Base-by-base conservation (phyloP, 2,113 vertebrate genomes). In the Chaenocephalus aceratus region DNA sequence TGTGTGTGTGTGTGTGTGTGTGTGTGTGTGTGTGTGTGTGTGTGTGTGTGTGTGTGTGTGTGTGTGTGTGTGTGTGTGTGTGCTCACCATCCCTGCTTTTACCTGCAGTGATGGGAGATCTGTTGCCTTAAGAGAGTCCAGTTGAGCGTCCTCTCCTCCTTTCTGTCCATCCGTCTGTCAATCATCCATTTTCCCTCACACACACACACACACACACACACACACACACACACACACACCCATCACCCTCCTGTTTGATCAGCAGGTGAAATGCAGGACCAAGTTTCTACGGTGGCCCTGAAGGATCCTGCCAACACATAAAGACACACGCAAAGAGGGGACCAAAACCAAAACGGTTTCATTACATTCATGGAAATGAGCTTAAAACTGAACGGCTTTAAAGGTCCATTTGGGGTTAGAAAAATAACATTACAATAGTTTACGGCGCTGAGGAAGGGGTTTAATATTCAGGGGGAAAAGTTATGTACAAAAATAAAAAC, bases 51-150 rank as follows among this genome's bases (percentile, higher is more conserved):
- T n/a, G 21, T 21, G 34, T 45, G 60, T 63, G n/a, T 44, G 26
- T 1, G 26, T 49, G 14, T 65, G 64, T 51, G 26, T 26, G 26
- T 2, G 70, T 70, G 83, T 65, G 59, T 26, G 60, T 36, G 53
- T 77, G 64, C 46, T 67, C 68, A 61, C 72, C 68, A 14, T 86
- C 82, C 2, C 72, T 86, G 79, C 48, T 46, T 30, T 72, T 49
- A 79, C 77, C 64, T 65, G 75, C 72, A 83, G 83, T 1, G 76
- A 85, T 64, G 83, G 60, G 79, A 88, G 80, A 83, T 68, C 52
- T 70, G 82, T 83, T 88, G 91, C 92, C 90, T 91, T 89, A 92
- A 83, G 76, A 84, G 71, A 80, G 75, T 84, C 72, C 72, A 61
- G 78, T 56, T 21, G 46, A 82, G 65, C 61, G 75, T 84, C 84